Conservation (phyloP, 1,140 invertebrate genomes). For the Ridgeia piscesae region DNA sequence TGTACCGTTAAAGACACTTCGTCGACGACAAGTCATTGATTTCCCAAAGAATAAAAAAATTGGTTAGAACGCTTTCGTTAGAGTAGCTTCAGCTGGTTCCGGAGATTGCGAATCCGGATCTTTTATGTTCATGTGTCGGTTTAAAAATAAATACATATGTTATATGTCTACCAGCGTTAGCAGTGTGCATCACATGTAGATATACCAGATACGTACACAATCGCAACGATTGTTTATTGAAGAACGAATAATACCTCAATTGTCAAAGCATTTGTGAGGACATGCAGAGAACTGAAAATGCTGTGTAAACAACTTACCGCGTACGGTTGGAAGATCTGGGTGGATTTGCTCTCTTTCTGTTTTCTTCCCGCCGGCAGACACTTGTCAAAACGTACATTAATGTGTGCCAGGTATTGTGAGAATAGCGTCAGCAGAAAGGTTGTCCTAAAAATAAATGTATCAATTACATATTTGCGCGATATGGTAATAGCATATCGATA, state of each 20-base stretch:
- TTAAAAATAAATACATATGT: too few relatives aligned
- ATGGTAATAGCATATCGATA: neutral
- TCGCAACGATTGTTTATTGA: neutral
- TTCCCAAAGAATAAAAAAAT: neutral
- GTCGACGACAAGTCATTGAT: neutral
- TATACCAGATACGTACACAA: too few relatives aligned
- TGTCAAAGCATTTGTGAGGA: slow-evolving; percentile 12
- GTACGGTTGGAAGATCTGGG: neutral
- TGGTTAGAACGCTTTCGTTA: neutral
- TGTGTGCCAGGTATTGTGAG: slow-evolving; percentile 76
- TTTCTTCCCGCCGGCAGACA: slow-evolving; percentile 63
- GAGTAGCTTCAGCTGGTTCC: too few relatives aligned
- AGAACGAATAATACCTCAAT: neutral
- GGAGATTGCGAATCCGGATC: too few relatives aligned
- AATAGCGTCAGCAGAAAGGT: slow-evolving; percentile 78
- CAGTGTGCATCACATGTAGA: too few relatives aligned
- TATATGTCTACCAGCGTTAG: too few relatives aligned
- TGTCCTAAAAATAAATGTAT: slow-evolving; percentile 64
- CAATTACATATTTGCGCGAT: neutral
- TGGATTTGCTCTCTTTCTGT: slow-evolving; percentile 33
- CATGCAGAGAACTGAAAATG: neutral
- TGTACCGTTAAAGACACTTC: neutral
- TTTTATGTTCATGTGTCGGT: neutral
- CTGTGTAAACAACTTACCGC: neutral
- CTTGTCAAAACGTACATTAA: slow-evolving; percentile 67